Evolutionary conservation across 2,888 invertebrate species (phyloP).

Genomic region (Luperina nickerlii): DNA sequence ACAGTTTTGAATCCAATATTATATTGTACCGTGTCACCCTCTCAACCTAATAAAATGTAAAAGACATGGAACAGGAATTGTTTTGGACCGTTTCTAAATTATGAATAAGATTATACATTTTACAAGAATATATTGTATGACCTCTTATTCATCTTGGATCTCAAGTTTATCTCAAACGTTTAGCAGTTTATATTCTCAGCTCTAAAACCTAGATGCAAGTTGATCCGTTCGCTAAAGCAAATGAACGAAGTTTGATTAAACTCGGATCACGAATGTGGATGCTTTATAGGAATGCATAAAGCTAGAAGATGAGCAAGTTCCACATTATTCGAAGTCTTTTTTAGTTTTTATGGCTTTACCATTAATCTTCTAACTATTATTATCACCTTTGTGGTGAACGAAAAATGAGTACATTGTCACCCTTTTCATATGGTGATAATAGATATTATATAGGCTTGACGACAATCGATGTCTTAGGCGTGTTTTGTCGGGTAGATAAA

Average conservation of each 20-base stretch:
- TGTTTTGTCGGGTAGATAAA: background rate
- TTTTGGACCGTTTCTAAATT: background rate
- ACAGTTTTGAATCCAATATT: background rate
- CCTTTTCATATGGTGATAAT: background rate
- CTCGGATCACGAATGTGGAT: slow-evolving; percentile 20
- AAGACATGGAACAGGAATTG: background rate
- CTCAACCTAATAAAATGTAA: background rate
- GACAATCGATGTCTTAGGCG: background rate
- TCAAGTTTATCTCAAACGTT: slow-evolving; percentile 27
- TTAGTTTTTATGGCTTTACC: slow-evolving; percentile 7
- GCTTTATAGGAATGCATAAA: slow-evolving; percentile 27
- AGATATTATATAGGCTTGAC: background rate
- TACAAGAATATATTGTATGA: background rate
- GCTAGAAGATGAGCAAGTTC: slow-evolving; percentile 17
- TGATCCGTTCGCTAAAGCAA: slow-evolving; percentile 36
- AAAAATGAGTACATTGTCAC: background rate
- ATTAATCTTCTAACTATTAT: background rate
- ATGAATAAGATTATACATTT: slow-evolving; percentile 8
- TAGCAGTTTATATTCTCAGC: slow-evolving; percentile 37
- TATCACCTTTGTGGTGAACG: background rate
- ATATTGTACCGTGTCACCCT: too few relatives aligned
- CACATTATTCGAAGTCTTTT: background rate
- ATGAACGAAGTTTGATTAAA: slow-evolving; percentile 57
- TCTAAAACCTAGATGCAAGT: slow-evolving; percentile 46
- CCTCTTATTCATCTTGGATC: slow-evolving; percentile 1